Evolutionary conservation across 2,797 vertebrate genomes (phyloP).

Genomic region (Agapornis canus): DNA sequence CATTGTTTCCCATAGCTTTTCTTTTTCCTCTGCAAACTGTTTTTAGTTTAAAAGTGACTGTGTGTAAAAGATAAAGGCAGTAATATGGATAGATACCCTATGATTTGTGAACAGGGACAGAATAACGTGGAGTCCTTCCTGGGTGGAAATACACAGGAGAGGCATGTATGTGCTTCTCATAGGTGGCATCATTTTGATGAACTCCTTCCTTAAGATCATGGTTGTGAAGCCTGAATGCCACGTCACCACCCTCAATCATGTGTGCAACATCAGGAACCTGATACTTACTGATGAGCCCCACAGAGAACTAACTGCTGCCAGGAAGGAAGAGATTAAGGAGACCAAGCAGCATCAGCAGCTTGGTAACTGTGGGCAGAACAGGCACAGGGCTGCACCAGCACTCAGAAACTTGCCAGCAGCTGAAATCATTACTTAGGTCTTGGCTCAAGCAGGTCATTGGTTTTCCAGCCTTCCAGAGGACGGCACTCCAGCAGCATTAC

Average conservation of each 20-base stretch:
- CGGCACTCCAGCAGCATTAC: rapidly evolving
- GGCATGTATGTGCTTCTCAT: neutral
- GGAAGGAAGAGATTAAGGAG: neutral
- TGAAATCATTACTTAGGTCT: neutral
- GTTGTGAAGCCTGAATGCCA: neutral
- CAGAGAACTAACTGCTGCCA: neutral
- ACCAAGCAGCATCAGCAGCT: neutral
- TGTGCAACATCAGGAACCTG: neutral
- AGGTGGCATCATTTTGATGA: neutral
- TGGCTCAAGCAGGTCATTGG: neutral
- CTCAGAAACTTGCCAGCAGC: neutral
- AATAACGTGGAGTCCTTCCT: neutral
- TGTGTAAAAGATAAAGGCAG: neutral
- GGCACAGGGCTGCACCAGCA: neutral
- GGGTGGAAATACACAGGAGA: neutral
- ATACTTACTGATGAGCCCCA: neutral
- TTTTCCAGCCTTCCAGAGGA: neutral
- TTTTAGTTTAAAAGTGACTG: neutral
- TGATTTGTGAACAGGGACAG: conserved; percentile 8
- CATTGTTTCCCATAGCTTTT: neutral
- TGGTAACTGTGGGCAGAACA: neutral
- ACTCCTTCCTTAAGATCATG: neutral
- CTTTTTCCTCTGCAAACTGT: neutral
- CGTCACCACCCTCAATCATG: neutral
- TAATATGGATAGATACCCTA: neutral